phyloP scores from a whole-genome alignment of 1,140 invertebrate species.

The Diorhabda carinulata region DNA sequence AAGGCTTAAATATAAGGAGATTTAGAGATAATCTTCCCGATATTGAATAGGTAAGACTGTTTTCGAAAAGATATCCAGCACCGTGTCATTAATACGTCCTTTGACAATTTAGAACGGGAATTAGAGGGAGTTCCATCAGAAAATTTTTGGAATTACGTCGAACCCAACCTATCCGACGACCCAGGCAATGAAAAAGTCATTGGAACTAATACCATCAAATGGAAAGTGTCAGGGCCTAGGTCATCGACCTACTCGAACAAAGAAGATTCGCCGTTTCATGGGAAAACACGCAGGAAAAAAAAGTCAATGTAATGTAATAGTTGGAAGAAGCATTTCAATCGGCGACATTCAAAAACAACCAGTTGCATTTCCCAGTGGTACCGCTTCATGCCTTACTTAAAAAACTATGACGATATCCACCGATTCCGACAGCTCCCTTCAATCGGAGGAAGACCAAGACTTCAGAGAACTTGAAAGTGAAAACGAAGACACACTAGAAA shows the following conservation, averaged over 20 bases:
- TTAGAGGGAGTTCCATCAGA: background rate
- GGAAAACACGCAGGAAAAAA: slow-evolving; percentile 4
- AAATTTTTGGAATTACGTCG: background rate
- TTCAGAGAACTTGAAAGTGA: slow-evolving; percentile 4
- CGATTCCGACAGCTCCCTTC: slow-evolving; percentile 14
- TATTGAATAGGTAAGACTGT: no score
- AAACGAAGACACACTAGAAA: background rate
- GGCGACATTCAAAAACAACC: slow-evolving; percentile 6
- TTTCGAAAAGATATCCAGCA: no score
- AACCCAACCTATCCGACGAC: background rate
- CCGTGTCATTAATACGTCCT: background rate
- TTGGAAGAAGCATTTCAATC: slow-evolving; percentile 10
- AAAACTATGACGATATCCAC: background rate
- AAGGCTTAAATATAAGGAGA: no score
- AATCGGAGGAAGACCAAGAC: slow-evolving; percentile 8
- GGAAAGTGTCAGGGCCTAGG: slow-evolving; percentile 3
- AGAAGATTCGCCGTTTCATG: background rate
- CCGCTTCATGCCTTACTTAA: background rate
- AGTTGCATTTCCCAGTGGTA: background rate
- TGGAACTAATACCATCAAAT: slow-evolving; percentile 9
- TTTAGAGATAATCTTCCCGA: no score
- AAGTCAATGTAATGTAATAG: slow-evolving; percentile 17
- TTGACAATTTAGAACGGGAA: background rate
- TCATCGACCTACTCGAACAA: slow-evolving; percentile 4
- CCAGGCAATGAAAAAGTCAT: background rate